These are phyloP conservation scores for Pyrgus malvae DNA, from an alignment of 2,888 invertebrate species.

Conservation along the genomic window DNA sequence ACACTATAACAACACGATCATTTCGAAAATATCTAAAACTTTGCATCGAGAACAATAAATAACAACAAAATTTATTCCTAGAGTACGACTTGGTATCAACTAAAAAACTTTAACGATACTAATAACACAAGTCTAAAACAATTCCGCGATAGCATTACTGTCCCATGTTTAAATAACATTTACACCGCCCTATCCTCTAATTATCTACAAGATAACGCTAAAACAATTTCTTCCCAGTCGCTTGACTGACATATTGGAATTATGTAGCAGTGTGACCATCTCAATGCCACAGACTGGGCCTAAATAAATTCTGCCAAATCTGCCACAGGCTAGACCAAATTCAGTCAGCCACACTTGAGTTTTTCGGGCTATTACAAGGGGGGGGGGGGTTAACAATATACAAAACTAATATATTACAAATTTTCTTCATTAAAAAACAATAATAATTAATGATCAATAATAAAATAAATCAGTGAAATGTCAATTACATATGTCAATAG, in stretches of 20 bases:
- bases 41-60: conserved; percentile 58
- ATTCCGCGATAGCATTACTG: conserved; percentile 42
- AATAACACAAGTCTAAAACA: conserved; percentile 40
- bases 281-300: too few relatives aligned
- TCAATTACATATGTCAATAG: too few relatives aligned
- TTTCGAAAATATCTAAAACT: conserved; percentile 48
- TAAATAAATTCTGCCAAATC: too few relatives aligned
- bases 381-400: too few relatives aligned
- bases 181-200: conserved; percentile 46
- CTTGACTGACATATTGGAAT: conserved; percentile 70
- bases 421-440: too few relatives aligned
- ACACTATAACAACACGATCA: conserved; percentile 46
- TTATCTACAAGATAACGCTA: conserved; percentile 47
- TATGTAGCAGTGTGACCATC: too few relatives aligned
- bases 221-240: conserved; percentile 48
- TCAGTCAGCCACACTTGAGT: too few relatives aligned
- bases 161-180: conserved; percentile 47
- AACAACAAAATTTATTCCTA: conserved; percentile 56
- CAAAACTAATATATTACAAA: too few relatives aligned
- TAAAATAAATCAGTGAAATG: too few relatives aligned
- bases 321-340: too few relatives aligned
- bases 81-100: conserved; percentile 40
- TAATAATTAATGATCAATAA: too few relatives aligned
- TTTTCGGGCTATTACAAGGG: too few relatives aligned
- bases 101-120: conserved; percentile 38